Base-by-base conservation (phyloP, 1,140 invertebrate genomes). In the Bombus polaris region DNA sequence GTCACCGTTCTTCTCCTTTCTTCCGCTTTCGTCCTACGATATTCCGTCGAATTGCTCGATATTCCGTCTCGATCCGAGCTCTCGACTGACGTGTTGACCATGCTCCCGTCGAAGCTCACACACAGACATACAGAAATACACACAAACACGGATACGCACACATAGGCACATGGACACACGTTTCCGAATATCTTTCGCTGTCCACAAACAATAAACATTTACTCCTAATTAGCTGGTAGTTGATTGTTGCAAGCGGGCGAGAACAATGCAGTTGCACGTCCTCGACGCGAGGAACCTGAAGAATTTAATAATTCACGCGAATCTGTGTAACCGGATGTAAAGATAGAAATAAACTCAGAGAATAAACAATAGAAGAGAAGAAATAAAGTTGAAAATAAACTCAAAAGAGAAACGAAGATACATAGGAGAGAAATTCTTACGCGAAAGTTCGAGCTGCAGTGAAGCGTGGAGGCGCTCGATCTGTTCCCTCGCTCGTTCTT, bases 1-100 rank as follows among this genome's bases (percentile, higher is more conserved):
- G 84, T 89, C 85, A 80, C 72, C 85, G 87, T 89, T 86, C 73
- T 80, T 79, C 62, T 84, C 87, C 84, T 86, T 88, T 89, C 73
- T 57, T 76, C 81, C 73, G 74, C 71, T 85, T 89, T 89, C 72
- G 81, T 87, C 82, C 44, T 42, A 39, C 18, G 25, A 25, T 22
- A 68, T 68, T 66, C 65, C 57, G 57, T 65, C 13, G 39, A 44
- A n/a, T 53, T 57, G 59, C 35, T 78, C 75, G 75, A 78, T 75
- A 66, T 22, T 72, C 53, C 53, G 53, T 84, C 32, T 77, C 57
- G 59, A 39, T 15, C 42, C 59, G 57, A 65, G 80, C 22, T 74
- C 13, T 83, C 42, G 71, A 35, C 22, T 9, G 42, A 83, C 66
- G 37, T 53, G 12, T 44, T 73, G 53, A 37, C 13, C 70, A 73